Percentiles rank a stretch among this genome's conserved stretches.
Conservation (phyloP, 1,140 invertebrate genomes). For the Lepidotrigona ventralis region DNA sequence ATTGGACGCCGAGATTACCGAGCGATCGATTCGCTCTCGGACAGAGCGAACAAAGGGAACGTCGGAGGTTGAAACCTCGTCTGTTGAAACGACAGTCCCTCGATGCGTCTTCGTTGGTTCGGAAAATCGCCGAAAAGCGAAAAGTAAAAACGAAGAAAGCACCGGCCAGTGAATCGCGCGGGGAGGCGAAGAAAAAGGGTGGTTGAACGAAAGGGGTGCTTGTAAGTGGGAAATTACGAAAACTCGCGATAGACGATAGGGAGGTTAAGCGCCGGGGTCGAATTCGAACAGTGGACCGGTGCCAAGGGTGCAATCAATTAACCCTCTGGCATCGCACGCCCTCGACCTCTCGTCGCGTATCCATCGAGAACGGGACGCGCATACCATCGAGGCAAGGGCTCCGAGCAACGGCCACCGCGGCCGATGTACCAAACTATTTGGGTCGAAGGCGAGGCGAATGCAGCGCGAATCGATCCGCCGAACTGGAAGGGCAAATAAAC, state of each 20-base stretch:
- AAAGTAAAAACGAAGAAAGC: neutral
- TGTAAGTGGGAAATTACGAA: slow-evolving; percentile 44
- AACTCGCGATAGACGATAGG: slow-evolving; percentile 59
- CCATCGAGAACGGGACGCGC: slow-evolving; percentile 22
- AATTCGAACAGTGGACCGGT: slow-evolving; percentile 61
- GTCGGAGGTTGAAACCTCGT: neutral
- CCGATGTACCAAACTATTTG: slow-evolving; percentile 46
- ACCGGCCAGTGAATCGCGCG: no score
- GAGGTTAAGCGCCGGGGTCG: slow-evolving; percentile 59
- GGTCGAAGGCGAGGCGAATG: slow-evolving; percentile 42
- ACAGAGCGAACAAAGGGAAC: neutral
- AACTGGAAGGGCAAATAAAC: slow-evolving; percentile 31
- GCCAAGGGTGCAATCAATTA: slow-evolving; percentile 67
- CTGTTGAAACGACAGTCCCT: no score
- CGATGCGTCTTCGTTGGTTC: no score
- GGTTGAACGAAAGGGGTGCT: neutral
- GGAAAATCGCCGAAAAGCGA: no score
- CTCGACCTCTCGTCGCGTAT: slow-evolving; percentile 3
- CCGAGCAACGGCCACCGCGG: slow-evolving; percentile 12
- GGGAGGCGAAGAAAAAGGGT: no score
- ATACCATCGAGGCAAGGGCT: slow-evolving; percentile 25
- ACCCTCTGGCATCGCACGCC: slow-evolving; percentile 22
- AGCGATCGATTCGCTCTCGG: neutral
- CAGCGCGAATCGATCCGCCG: slow-evolving; percentile 29
- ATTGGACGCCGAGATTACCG: neutral